These are phyloP conservation scores for Episyrphus balteatus DNA, from an alignment of 1,140 invertebrate genomes.

Conservation along the genomic window DNA sequence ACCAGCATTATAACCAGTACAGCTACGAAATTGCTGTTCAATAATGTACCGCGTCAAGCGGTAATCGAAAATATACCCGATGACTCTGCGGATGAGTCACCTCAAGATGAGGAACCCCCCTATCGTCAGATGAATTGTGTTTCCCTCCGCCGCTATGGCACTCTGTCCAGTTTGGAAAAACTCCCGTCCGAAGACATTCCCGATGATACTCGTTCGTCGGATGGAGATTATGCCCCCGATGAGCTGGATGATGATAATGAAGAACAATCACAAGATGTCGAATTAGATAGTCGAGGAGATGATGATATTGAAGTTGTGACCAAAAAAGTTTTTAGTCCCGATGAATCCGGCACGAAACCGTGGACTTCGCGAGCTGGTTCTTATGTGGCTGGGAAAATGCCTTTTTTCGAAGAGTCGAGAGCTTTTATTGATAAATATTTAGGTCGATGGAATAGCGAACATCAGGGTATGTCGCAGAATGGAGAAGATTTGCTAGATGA, in stretches of 20 bases:
- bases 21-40: constrained; percentile 6
- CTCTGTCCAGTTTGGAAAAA: constrained; percentile 64
- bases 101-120: constrained; percentile 44
- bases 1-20: constrained; percentile 10
- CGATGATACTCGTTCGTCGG: constrained; percentile 8
- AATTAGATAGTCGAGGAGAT: constrained; percentile 23
- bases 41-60: constrained; percentile 20
- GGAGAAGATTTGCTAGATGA: constrained; percentile 45
- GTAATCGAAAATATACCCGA: constrained; percentile 36
- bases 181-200: constrained; percentile 38
- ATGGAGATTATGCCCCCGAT: constrained; percentile 7
- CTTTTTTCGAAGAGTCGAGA: constrained; percentile 52
- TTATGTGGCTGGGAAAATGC: constrained; percentile 71
- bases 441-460: constrained; percentile 30
- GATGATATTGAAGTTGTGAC: constrained; percentile 13
- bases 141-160: constrained; percentile 52
- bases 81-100: constrained; percentile 44
- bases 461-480: constrained; percentile 38
- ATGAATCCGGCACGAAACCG: constrained; percentile 40
- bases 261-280: constrained; percentile 15
- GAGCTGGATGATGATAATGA: constrained; percentile 29
- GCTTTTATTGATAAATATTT: constrained; percentile 37
- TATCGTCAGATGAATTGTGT: constrained; percentile 43
- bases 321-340: constrained; percentile 10
- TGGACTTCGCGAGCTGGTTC: constrained; percentile 68